Percentiles rank a stretch among this genome's conserved stretches.
phyloP scores from a whole-genome alignment of 2,888 invertebrate species.

The Plebejus melissa region DNA sequence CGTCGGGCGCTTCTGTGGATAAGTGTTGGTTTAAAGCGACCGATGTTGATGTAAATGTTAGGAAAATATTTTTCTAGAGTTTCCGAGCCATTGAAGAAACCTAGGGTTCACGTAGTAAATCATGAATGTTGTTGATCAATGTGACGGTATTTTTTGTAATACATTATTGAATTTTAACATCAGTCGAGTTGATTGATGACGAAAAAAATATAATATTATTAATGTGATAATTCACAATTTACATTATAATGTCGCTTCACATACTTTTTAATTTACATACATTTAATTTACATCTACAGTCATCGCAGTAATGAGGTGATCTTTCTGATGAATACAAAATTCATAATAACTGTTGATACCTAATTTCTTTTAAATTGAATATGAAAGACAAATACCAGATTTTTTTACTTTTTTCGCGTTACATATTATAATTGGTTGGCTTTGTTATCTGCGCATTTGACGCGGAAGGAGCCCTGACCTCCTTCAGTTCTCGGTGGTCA shows the following conservation, averaged over 20 bases:
- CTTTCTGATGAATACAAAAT: neutral
- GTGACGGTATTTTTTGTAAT: neutral
- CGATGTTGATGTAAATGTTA: too few species aligned
- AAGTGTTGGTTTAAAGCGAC: conserved; percentile 3
- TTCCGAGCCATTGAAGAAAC: neutral
- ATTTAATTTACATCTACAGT: too few species aligned
- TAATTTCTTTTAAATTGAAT: neutral
- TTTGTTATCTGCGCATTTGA: neutral
- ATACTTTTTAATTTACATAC: too few species aligned
- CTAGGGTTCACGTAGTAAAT: neutral
- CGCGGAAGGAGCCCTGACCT: neutral
- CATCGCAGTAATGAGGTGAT: neutral
- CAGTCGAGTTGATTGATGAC: neutral
- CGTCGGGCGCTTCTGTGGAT: conserved; percentile 7
- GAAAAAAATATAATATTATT: neutral
- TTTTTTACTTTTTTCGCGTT: neutral
- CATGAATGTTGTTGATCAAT: neutral
- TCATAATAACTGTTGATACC: too few species aligned
- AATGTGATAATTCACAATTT: neutral
- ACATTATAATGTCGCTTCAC: neutral
- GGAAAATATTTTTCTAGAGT: neutral
- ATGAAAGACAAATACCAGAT: neutral
- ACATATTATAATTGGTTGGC: neutral
- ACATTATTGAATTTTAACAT: neutral
- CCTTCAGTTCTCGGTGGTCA: neutral